phyloP scores from a whole-genome alignment of 2,113 vertebrate genomes.

The Oriolus oriolus region DNA sequence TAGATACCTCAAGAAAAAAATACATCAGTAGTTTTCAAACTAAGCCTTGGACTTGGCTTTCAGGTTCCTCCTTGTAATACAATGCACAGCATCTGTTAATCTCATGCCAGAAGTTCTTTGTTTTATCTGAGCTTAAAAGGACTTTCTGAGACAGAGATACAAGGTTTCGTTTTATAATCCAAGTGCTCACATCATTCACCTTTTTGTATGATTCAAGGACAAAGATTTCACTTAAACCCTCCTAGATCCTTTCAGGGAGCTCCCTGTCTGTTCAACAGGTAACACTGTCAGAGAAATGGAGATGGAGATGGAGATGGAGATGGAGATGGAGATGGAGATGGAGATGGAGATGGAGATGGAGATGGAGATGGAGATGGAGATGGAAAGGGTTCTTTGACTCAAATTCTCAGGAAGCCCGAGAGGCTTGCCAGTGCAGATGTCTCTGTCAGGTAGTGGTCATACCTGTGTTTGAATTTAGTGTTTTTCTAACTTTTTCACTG shows the following conservation, averaged over 20 bases:
- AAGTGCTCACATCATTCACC: not conserved
- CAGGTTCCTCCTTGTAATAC: not conserved
- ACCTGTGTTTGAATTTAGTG: not conserved
- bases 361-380: not conserved
- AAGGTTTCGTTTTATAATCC: not conserved
- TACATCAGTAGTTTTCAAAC: not conserved
- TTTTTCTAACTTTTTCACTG: not conserved
- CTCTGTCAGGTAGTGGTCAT: not conserved
- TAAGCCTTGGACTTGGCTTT: not conserved
- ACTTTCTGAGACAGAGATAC: not conserved
- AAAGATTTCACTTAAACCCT: not conserved
- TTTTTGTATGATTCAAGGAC: not conserved
- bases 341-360: not conserved
- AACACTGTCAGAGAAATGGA: not conserved
- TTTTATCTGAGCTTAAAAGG: not conserved
- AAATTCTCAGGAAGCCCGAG: not conserved
- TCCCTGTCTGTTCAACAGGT: not conserved
- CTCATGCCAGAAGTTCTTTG: not conserved
- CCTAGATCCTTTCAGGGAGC: not conserved
- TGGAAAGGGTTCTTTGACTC: not conserved
- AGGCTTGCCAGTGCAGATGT: not conserved
- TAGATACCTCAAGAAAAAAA: not conserved
- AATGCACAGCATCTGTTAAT: accelerated
- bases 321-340: not conserved
- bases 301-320: not conserved